Percentiles rank a stretch among this genome's conserved stretches.
These are phyloP conservation scores for Clarias batrachus DNA, from an alignment of 2,113 vertebrate species.

Conservation along the genomic window DNA sequence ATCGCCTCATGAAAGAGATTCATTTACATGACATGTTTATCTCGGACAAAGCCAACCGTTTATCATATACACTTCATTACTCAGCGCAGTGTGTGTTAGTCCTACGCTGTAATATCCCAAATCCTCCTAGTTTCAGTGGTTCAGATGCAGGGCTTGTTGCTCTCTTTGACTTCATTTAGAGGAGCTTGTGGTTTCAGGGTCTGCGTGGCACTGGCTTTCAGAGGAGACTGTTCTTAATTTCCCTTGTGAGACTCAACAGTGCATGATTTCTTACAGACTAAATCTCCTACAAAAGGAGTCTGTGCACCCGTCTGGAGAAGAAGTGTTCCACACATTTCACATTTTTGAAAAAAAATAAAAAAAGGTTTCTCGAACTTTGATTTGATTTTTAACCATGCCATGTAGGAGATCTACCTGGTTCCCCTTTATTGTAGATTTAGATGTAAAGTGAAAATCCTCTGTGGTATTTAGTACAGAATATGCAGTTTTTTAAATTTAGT, in stretches of 20 bases:
- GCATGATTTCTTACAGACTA: constrained; percentile 31
- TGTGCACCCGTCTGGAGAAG: constrained; percentile 25
- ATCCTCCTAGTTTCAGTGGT: neutral
- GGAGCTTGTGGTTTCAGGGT: constrained; percentile 23
- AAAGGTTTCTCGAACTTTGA: neutral
- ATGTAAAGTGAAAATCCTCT: neutral
- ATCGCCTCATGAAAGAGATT: neutral
- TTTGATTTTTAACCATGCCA: neutral
- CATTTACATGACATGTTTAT: constrained; percentile 1
- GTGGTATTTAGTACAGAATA: neutral
- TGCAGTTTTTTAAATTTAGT: neutral
- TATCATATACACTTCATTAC: neutral
- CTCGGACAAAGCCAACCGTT: neutral
- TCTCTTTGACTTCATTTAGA: neutral
- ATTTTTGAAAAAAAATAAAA: too few species aligned
- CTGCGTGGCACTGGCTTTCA: constrained; percentile 25
- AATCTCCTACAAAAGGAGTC: neutral
- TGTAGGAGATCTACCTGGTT: too few species aligned
- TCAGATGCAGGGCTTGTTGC: neutral
- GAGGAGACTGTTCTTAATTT: constrained; percentile 42
- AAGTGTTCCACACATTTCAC: neutral
- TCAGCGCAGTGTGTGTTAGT: neutral
- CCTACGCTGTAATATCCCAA: neutral
- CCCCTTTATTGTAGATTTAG: neutral
- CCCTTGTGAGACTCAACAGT: constrained; percentile 38